These are phyloP conservation scores for Gorsachius magnificus DNA, from an alignment of 2,797 vertebrate genomes.

Conservation along the genomic window DNA sequence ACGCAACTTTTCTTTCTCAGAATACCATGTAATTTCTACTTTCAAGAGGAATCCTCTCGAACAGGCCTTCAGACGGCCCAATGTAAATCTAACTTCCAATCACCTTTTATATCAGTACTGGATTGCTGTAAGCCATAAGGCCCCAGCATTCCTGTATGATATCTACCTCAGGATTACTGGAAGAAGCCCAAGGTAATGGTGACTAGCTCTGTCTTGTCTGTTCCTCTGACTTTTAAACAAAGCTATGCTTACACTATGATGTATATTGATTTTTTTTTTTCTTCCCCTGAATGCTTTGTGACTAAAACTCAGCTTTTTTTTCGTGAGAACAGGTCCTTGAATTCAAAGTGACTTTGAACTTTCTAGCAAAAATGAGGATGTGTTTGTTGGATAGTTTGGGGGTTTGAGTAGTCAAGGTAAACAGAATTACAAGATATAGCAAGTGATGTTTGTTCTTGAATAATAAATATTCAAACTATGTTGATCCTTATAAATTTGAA, in stretches of 20 bases:
- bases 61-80: slow-evolving; percentile 99
- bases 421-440: slow-evolving; percentile 49
- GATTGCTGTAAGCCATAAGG: slow-evolving; percentile 99
- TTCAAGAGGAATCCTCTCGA: slow-evolving; percentile 99
- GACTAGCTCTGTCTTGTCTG: slow-evolving; percentile 77
- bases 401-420: slow-evolving; percentile 36
- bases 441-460: slow-evolving; percentile 54
- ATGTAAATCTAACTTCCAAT: slow-evolving; percentile 99
- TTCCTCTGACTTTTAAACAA: slow-evolving; percentile 77
- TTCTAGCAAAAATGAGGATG: slow-evolving; percentile 42
- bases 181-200: slow-evolving; percentile 99
- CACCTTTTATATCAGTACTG: slow-evolving; percentile 99
- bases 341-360: slow-evolving; percentile 52
- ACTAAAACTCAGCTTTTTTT: slow-evolving; percentile 48
- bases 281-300: slow-evolving; percentile 37
- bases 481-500: slow-evolving; percentile 81
- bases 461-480: slow-evolving; percentile 64
- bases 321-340: slow-evolving; percentile 64
- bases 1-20: slow-evolving; percentile 93
- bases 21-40: slow-evolving; percentile 99
- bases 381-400: slow-evolving; percentile 40
- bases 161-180: slow-evolving; percentile 99
- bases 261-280: slow-evolving; percentile 43
- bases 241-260: slow-evolving; percentile 63
- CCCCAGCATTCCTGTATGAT: slow-evolving; percentile 99